Conservation (phyloP, 2,888 invertebrate genomes). For the Deilephila porcellus region DNA sequence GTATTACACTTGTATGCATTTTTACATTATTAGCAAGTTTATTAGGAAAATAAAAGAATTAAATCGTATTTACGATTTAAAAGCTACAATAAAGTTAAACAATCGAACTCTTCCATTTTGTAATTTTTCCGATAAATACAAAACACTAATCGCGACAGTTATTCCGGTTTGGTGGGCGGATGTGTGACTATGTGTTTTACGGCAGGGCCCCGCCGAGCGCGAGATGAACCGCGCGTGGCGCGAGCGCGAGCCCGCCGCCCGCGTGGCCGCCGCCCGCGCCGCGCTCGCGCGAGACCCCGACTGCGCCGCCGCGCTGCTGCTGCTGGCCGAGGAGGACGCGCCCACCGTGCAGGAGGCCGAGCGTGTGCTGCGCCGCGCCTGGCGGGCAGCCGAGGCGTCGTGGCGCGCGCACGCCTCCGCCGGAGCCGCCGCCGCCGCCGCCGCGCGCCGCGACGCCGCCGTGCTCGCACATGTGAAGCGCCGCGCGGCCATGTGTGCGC, state of each 20-base stretch:
- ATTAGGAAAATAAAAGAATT: too few species aligned
- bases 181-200: background rate
- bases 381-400: conserved; percentile 96
- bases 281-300: conserved; percentile 95
- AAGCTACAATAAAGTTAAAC: too few species aligned
- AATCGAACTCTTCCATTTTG: too few species aligned
- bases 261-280: conserved; percentile 92
- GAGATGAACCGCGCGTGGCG: conserved; percentile 98
- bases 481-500: conserved; percentile 98
- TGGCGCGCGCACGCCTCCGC: conserved; percentile 94
- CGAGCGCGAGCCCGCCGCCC: conserved; percentile 95
- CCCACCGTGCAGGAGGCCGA: conserved; percentile 92
- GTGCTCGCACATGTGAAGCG: conserved; percentile 97
- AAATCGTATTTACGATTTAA: too few species aligned
- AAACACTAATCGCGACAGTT: too few species aligned
- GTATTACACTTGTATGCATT: too few species aligned
- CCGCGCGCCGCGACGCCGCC: conserved; percentile 95
- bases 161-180: background rate
- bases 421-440: conserved; percentile 94
- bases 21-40: too few species aligned
- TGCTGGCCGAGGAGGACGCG: conserved; percentile 98
- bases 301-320: conserved; percentile 97
- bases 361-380: conserved; percentile 88
- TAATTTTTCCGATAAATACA: too few species aligned
- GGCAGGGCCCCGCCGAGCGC: conserved; percentile 58